phyloP scores from a whole-genome alignment of 2,797 vertebrate species.

The Triplophysa bombifrons region DNA sequence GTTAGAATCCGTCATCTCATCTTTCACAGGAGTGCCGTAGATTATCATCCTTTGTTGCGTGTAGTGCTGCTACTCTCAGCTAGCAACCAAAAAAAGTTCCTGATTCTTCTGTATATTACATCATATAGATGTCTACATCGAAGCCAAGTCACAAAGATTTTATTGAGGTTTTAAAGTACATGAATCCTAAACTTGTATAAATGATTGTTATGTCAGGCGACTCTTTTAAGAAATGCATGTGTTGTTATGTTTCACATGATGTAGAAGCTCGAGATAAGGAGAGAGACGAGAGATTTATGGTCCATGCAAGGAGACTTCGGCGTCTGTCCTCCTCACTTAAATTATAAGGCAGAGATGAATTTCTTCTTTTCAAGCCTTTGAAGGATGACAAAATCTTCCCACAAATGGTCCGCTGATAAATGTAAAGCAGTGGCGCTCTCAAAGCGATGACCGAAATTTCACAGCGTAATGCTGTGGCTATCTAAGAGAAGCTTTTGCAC shows the following conservation, averaged over 20 bases:
- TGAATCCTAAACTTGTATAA: conserved; percentile 12
- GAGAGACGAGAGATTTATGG: conserved; percentile 9
- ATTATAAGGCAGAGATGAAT: conserved; percentile 57
- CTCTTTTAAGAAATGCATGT: not conserved
- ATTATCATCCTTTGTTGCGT: conserved; percentile 38
- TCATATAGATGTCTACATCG: not conserved
- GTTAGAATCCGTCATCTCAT: conserved; percentile 66
- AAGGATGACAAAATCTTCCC: conserved; percentile 54
- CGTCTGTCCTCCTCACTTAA: conserved; percentile 46
- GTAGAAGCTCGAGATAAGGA: conserved; percentile 5
- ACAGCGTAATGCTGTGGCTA: conserved; percentile 48
- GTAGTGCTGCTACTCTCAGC: not conserved
- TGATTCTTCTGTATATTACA: not conserved
- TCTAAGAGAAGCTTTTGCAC: conserved; percentile 54
- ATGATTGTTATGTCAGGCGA: conserved; percentile 20
- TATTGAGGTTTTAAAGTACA: not conserved
- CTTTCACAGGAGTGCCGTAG: conserved; percentile 51
- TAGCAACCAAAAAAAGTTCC: not conserved
- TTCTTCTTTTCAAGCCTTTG: conserved; percentile 54
- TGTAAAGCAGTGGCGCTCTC: conserved; percentile 45
- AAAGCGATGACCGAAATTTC: conserved; percentile 54
- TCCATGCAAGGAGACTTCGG: conserved; percentile 41
- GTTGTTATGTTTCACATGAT: conserved; percentile 23
- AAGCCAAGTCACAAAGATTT: not conserved
- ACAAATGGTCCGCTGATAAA: conserved; percentile 56